A percentile compares a stretch with the other conserved stretches of the same genome.
Evolutionary conservation across 1,140 invertebrate genomes (phyloP).

Genomic region (Mamestra configurata): DNA sequence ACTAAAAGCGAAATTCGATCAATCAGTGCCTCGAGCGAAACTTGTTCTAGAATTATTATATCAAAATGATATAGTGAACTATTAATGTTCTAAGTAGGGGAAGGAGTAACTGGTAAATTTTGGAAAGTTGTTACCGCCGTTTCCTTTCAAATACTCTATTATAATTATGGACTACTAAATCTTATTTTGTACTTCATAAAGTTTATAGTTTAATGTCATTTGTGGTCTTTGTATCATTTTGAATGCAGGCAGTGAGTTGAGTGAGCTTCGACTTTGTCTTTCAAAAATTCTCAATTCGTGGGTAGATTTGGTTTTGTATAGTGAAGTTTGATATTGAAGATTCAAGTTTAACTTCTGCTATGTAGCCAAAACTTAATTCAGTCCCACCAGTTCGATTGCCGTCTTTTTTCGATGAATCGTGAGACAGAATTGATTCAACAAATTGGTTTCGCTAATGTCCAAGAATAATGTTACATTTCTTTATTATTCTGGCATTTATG

Average conservation of each 20-base stretch:
- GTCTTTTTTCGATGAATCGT: background rate
- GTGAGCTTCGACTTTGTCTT: background rate
- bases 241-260: background rate
- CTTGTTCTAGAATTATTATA: constrained; percentile 47
- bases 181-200: background rate
- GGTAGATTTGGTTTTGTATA: too few species aligned
- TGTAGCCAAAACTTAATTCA: too few species aligned
- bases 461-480: background rate
- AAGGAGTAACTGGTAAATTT: constrained; percentile 38
- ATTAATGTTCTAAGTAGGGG: constrained; percentile 7
- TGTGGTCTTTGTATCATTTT: background rate
- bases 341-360: background rate
- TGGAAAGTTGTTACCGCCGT: constrained; percentile 35
- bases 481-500: background rate
- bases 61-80: constrained; percentile 38
- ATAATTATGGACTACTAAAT: constrained; percentile 10
- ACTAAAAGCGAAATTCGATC: constrained; percentile 43
- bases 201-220: background rate
- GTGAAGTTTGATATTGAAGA: background rate
- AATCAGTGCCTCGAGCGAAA: constrained; percentile 36
- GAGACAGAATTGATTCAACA: background rate
- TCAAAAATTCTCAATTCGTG: background rate
- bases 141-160: constrained; percentile 40
- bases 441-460: background rate
- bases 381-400: too few species aligned